Conservation (phyloP, 2,113 vertebrate genomes). For the Strigops habroptila region DNA sequence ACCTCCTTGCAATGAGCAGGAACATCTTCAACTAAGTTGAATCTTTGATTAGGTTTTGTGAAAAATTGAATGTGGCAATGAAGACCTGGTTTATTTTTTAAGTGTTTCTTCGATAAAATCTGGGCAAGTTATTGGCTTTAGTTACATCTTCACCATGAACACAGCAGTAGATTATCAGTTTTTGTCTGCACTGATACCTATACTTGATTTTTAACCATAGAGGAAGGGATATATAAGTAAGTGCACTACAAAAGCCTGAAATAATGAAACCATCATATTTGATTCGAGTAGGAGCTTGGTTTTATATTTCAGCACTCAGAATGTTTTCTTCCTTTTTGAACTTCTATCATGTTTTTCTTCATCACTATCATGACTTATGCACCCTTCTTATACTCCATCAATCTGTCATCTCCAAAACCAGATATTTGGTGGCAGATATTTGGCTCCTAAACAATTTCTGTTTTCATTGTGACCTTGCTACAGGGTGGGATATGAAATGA, state of each 20-base stretch:
- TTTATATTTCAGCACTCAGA: background rate
- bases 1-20: background rate
- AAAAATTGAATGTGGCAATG: background rate
- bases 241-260: background rate
- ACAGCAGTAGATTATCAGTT: background rate
- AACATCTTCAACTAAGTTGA: background rate
- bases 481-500: background rate
- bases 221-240: background rate
- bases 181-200: background rate
- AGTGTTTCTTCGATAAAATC: background rate
- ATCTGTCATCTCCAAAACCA: background rate
- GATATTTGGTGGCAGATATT: background rate
- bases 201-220: background rate
- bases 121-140: background rate
- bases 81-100: background rate
- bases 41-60: background rate
- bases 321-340: background rate
- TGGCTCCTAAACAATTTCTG: background rate
- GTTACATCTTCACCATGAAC: background rate
- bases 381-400: background rate
- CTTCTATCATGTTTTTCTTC: background rate
- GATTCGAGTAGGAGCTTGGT: background rate
- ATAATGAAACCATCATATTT: background rate
- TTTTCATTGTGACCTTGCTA: conserved; percentile 8
- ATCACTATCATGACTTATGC: background rate